A percentile compares a stretch with the other conserved stretches of the same genome.
Conservation (phyloP, 2,113 vertebrate genomes). For the Otus sunia region DNA sequence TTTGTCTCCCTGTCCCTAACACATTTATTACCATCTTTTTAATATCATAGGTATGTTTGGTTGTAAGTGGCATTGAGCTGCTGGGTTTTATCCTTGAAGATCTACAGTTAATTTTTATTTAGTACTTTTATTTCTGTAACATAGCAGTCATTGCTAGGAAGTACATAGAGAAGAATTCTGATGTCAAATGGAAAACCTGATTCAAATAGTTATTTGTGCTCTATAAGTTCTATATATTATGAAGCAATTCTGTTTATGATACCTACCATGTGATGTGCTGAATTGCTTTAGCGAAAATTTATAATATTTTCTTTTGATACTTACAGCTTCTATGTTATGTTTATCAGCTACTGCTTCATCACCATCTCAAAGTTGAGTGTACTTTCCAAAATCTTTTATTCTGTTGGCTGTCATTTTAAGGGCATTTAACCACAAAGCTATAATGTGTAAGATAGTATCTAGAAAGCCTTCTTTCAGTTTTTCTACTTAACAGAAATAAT, state of each 20-base stretch:
- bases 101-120: slow-evolving; percentile 46
- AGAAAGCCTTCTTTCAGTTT: not conserved
- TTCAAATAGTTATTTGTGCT: not conserved
- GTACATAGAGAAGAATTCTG: slow-evolving; percentile 17
- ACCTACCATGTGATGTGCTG: not conserved
- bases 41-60: slow-evolving; percentile 9
- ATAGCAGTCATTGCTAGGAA: slow-evolving; percentile 5
- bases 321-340: not conserved
- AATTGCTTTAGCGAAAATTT: not conserved
- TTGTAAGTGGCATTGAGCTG: slow-evolving; percentile 39
- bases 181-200: not conserved
- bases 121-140: slow-evolving; percentile 10
- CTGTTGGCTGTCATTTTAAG: not conserved
- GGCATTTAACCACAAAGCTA: not conserved
- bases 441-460: not conserved
- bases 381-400: not conserved
- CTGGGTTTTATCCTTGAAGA: slow-evolving; percentile 43
- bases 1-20: slow-evolving; percentile 22
- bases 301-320: not conserved
- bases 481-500: not conserved
- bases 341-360: not conserved
- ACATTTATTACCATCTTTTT: slow-evolving; percentile 38
- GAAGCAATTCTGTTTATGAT: not conserved
- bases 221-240: not conserved
- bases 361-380: not conserved